Evolutionary conservation across 2,888 invertebrate species (phyloP).

Genomic region (Flexamia atlantica): DNA sequence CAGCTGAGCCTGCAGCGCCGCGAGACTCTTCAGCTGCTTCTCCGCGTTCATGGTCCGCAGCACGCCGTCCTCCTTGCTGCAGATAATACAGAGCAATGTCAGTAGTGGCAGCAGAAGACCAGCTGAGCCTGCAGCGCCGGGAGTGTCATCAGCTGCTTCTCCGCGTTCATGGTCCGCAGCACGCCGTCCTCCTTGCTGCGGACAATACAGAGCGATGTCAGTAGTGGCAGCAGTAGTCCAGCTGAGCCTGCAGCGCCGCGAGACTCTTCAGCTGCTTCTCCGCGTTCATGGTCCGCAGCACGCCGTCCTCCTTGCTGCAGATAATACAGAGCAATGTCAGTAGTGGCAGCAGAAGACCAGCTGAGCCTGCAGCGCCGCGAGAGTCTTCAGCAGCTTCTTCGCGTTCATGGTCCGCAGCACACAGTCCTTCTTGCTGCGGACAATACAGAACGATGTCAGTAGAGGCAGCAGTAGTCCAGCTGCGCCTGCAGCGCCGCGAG

Average conservation of each 20-base stretch:
- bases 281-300: constrained; percentile 97
- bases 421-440: constrained; percentile 95
- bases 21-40: constrained; percentile 97
- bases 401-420: constrained; percentile 97
- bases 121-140: constrained; percentile 97
- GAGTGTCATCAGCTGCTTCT: constrained; percentile 97
- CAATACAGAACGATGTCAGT: too few relatives aligned
- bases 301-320: constrained; percentile 96
- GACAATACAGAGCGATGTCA: too few relatives aligned
- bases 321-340: too few relatives aligned
- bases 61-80: constrained; percentile 97
- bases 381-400: constrained; percentile 96
- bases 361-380: constrained; percentile 97
- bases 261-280: constrained; percentile 98
- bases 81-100: too few relatives aligned
- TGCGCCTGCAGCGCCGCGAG: constrained; percentile 97
- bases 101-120: constrained; percentile 93
- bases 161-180: constrained; percentile 97
- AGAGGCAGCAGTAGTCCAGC: too few relatives aligned
- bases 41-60: constrained; percentile 98
- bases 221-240: constrained; percentile 95
- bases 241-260: constrained; percentile 95
- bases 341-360: too few relatives aligned
- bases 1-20: constrained; percentile 96
- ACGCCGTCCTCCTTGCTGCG: constrained; percentile 97